Evolutionary conservation across 2,797 vertebrate species (phyloP), one percentile per base, ranked within the genome.

Genomic region (Centropyge bicolor): DNA sequence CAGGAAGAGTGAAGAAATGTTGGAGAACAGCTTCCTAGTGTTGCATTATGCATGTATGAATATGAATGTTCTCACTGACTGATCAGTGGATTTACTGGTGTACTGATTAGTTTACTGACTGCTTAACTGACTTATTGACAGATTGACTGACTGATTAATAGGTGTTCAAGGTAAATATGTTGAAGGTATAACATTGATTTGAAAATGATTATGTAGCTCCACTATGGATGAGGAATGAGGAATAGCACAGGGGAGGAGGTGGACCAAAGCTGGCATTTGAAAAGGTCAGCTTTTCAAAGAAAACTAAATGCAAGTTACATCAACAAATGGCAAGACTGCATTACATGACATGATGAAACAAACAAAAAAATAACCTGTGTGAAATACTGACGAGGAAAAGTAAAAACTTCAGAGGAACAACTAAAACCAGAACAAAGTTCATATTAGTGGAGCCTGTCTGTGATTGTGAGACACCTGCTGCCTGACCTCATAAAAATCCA

Each of bases 261-360:
- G 36, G 57, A 59, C n/a, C 0, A 8, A 49, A 27, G 55, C 60
- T 69, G 74, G 67, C 56, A 70, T 73, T 78, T 83, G 57, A 67
- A 75, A 67, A 75, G 62, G 54, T 66, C 73, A 38, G 40, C 49
- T 64, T 55, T 64, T 45, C 24, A 56, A 74, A 57, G 63, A 48
- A 67, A 73, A 46, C 16, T 31, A 41, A 69, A 16, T 6, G 0
- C 24, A 43, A 57, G 61, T 56, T 35, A 8, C 54, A 66, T 14
- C n/a, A 31, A 41, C n/a, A 40, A 41, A 49, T 41, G 17, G n/a
- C 43, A 60, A 59, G 45, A 48, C 54, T 60, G 31, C 13, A 51
- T 43, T 68, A 10, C 24, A 54, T 19, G 9, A 78, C 48, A 49
- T 59, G 36, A n/a, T 4, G 16, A 45, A 54, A 36, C 19, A 8